These are phyloP conservation scores for Melanerpes formicivorus DNA, from an alignment of 2,113 vertebrate species.

Conservation along the genomic window DNA sequence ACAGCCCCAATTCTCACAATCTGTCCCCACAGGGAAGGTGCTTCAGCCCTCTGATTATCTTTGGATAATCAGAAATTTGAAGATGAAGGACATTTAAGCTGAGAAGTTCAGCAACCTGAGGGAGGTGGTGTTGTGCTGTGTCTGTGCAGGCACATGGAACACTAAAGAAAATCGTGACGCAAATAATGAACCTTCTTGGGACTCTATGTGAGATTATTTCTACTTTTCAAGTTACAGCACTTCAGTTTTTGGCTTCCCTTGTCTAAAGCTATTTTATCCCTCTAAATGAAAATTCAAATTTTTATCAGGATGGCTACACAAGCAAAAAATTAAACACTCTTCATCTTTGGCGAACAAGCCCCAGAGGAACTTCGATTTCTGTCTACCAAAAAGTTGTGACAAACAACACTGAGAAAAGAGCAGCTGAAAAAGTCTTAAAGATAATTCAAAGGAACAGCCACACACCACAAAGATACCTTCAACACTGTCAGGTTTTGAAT, in stretches of 20 bases:
- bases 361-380: background rate
- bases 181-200: background rate
- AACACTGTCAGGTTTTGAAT: background rate
- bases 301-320: slow-evolving; percentile 22
- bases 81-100: background rate
- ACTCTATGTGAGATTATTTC: background rate
- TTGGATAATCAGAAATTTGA: background rate
- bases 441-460: background rate
- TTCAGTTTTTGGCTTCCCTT: slow-evolving; percentile 33
- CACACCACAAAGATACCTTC: background rate
- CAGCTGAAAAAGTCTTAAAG: background rate
- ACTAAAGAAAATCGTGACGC: background rate
- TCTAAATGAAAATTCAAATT: slow-evolving; percentile 14
- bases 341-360: slow-evolving; percentile 4
- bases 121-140: background rate
- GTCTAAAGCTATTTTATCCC: slow-evolving; percentile 21
- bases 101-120: background rate
- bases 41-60: too few species aligned
- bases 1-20: too few species aligned
- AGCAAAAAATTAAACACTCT: slow-evolving; percentile 47
- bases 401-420: background rate
- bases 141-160: background rate
- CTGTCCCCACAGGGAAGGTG: too few species aligned
- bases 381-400: background rate
- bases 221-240: background rate